Conservation (phyloP, 2,888 invertebrate species). For the Eumacrocentrus americanus region DNA sequence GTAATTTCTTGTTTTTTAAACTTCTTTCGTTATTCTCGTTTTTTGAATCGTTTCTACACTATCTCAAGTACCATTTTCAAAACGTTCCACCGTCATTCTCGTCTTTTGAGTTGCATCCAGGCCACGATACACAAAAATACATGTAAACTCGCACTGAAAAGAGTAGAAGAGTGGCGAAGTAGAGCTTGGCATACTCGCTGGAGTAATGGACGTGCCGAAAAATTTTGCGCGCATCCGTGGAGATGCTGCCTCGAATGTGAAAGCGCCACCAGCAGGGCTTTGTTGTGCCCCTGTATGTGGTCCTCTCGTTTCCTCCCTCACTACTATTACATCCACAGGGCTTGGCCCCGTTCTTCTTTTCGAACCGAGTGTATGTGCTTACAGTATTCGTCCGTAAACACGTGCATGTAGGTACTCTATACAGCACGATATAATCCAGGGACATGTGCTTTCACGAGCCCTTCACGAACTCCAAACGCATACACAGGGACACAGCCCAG, state of each 20-base stretch:
- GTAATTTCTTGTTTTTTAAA: too few relatives aligned
- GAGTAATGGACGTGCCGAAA: constrained; percentile 27
- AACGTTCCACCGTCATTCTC: constrained; percentile 8
- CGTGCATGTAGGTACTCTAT: constrained; percentile 13
- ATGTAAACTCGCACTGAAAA: constrained; percentile 23
- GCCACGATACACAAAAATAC: constrained; percentile 27
- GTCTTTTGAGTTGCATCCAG: constrained; percentile 15
- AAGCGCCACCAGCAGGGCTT: constrained; percentile 35
- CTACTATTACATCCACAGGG: neutral
- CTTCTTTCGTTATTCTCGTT: too few relatives aligned
- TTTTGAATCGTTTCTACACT: too few relatives aligned
- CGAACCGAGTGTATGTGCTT: neutral
- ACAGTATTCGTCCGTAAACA: constrained; percentile 7
- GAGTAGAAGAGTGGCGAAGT: constrained; percentile 11
- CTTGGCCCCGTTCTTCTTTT: constrained; percentile 21
- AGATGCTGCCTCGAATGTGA: constrained; percentile 29
- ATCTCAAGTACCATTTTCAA: too few relatives aligned
- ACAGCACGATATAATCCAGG: constrained; percentile 8
- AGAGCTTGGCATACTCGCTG: constrained; percentile 19
- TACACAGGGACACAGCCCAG: too few relatives aligned
- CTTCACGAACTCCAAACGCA: neutral
- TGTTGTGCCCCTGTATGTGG: constrained; percentile 18
- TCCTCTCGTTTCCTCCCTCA: neutral
- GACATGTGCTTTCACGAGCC: constrained; percentile 17
- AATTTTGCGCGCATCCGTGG: constrained; percentile 25